A percentile compares a stretch with the other conserved stretches of the same genome.
Conservation (phyloP, 2,113 vertebrate genomes). For the Epinephelus moara region DNA sequence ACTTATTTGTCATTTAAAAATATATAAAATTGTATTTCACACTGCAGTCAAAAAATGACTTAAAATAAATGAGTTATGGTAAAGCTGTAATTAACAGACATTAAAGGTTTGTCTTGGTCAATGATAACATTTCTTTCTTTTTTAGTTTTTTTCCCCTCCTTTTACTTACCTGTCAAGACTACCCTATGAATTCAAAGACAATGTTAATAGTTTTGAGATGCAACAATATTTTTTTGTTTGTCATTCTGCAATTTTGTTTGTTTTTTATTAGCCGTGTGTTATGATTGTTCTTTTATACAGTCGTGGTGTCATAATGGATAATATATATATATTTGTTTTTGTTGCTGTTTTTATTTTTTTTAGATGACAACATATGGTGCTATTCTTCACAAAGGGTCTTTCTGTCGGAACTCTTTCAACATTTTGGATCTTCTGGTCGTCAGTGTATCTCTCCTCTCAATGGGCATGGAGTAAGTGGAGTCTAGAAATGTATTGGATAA, state of each 20-base stretch:
- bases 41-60: too few species aligned
- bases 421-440: conserved; percentile 95
- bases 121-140: too few species aligned
- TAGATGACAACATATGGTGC: conserved; percentile 96
- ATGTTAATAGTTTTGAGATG: not conserved
- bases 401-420: conserved; percentile 96
- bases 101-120: too few species aligned
- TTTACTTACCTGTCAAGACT: too few species aligned
- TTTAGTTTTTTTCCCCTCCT: too few species aligned
- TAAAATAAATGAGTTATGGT: too few species aligned
- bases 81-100: too few species aligned
- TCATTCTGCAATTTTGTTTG: not conserved
- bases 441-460: conserved; percentile 93
- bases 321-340: not conserved
- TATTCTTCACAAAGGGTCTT: conserved; percentile 95
- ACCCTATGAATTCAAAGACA: too few species aligned
- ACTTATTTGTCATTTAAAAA: too few species aligned
- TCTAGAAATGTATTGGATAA: not conserved
- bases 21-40: too few species aligned
- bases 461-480: conserved; percentile 90
- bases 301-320: not conserved
- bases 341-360: conserved; percentile 11
- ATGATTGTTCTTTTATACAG: too few species aligned
- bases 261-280: too few species aligned
- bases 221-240: not conserved